These are phyloP conservation scores for Neopelma chrysocephalum DNA, from an alignment of 2,797 vertebrate species.

Conservation along the genomic window DNA sequence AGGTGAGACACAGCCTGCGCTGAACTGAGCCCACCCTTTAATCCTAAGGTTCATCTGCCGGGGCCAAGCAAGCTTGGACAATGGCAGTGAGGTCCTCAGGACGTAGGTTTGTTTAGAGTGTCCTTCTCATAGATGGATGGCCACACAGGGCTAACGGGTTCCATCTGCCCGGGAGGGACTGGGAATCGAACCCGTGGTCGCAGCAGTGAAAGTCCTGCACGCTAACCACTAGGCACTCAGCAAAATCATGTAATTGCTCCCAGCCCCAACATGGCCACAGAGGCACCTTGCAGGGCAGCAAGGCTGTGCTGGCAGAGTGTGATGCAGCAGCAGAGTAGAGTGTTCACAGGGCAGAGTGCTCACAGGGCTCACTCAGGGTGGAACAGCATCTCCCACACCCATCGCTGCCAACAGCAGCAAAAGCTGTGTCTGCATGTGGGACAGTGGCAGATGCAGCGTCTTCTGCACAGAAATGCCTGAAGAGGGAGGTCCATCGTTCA, in stretches of 20 bases:
- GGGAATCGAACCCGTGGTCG: no score
- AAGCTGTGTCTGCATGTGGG: neutral
- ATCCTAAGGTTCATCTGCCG: no score
- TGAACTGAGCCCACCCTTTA: no score
- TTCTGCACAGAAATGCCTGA: neutral
- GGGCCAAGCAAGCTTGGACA: no score
- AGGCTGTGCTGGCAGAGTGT: rapidly evolving
- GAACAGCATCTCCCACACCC: neutral
- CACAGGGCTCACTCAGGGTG: rapidly evolving
- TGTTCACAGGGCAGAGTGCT: rapidly evolving
- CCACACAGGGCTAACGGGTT: no score
- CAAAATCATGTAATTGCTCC: neutral
- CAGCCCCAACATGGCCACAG: rapidly evolving
- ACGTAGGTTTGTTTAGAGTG: no score
- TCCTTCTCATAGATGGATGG: no score
- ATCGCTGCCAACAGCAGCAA: neutral
- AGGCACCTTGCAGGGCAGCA: neutral
- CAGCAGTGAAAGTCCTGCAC: no score
- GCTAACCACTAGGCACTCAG: no score
- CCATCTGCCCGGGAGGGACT: no score
- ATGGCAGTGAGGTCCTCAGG: no score
- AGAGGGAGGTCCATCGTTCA: neutral
- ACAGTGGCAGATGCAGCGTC: rapidly evolving
- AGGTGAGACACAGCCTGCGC: no score
- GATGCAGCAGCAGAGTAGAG: neutral